A percentile compares a stretch with the other conserved stretches of the same genome.
These are phyloP conservation scores for Loris lydekkerianus DNA, from an alignment of 2,797 vertebrate genomes.

Conservation along the genomic window DNA sequence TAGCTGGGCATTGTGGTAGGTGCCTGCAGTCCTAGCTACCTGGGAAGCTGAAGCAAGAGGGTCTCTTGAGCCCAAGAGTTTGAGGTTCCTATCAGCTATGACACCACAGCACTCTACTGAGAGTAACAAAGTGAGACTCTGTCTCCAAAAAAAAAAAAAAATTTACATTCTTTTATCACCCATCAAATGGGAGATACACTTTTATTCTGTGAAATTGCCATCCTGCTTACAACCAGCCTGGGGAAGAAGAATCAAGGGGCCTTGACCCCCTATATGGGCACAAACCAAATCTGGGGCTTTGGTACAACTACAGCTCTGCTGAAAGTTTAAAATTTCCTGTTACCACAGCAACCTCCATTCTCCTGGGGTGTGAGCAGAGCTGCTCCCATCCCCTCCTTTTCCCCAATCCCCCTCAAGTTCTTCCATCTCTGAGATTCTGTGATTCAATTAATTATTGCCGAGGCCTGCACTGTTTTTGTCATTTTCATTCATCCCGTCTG, in stretches of 20 bases:
- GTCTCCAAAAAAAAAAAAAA: too few relatives aligned
- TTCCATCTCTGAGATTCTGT: slow-evolving; percentile 42
- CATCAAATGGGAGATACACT: not conserved
- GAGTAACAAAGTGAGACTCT: too few relatives aligned
- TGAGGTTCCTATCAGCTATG: too few relatives aligned
- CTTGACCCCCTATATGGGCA: not conserved
- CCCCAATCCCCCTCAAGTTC: not conserved
- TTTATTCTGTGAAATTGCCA: not conserved
- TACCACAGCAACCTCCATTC: slow-evolving; percentile 61
- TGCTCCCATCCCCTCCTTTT: not conserved
- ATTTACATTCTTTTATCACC: not conserved
- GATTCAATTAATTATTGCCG: not conserved
- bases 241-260: not conserved
- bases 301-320: not conserved
- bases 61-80: too few relatives aligned
- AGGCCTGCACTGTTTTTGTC: not conserved
- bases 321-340: not conserved
- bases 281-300: not conserved
- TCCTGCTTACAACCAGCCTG: not conserved
- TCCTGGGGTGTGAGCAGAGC: not conserved
- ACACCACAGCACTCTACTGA: too few relatives aligned
- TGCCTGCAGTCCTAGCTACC: too few relatives aligned
- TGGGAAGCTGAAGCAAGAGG: too few relatives aligned
- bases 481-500: not conserved
- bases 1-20: too few relatives aligned